These are phyloP conservation scores for Ploceus nigricollis DNA, from an alignment of 2,113 vertebrate genomes.

Conservation along the genomic window DNA sequence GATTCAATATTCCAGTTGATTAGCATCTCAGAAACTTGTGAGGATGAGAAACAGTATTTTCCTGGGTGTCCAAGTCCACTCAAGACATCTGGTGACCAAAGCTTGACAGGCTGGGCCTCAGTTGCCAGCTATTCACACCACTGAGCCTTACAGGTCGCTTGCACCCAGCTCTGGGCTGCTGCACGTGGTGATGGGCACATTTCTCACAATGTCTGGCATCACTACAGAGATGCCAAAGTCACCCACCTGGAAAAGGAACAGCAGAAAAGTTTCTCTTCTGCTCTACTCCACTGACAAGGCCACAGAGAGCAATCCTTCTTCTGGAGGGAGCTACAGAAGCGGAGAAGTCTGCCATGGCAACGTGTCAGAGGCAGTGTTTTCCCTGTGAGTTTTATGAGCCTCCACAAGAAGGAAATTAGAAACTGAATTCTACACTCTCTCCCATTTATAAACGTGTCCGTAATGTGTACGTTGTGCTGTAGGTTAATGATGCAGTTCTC, in stretches of 20 bases:
- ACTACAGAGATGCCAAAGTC: neutral
- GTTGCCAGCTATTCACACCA: neutral
- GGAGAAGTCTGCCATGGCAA: neutral
- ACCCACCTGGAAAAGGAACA: neutral
- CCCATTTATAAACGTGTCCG: constrained; percentile 28
- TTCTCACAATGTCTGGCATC: neutral
- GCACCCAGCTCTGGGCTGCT: neutral
- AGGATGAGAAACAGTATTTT: neutral
- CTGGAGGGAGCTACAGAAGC: neutral
- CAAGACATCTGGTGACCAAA: neutral
- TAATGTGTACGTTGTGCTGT: constrained; percentile 29
- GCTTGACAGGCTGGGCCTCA: neutral
- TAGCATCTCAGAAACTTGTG: neutral
- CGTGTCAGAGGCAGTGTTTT: neutral
- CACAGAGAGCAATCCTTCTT: neutral
- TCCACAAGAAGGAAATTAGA: constrained; percentile 43
- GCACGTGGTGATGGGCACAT: fast-evolving
- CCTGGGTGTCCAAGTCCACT: neutral
- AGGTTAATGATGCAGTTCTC: constrained; percentile 60
- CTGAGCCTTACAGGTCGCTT: neutral
- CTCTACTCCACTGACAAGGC: neutral
- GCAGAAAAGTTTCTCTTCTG: neutral
- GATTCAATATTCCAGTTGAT: neutral
- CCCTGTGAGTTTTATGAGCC: constrained; percentile 16
- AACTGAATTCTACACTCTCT: constrained; percentile 22